Base-by-base conservation (phyloP, 1,140 invertebrate species). In the Elymnias hypermnestra region DNA sequence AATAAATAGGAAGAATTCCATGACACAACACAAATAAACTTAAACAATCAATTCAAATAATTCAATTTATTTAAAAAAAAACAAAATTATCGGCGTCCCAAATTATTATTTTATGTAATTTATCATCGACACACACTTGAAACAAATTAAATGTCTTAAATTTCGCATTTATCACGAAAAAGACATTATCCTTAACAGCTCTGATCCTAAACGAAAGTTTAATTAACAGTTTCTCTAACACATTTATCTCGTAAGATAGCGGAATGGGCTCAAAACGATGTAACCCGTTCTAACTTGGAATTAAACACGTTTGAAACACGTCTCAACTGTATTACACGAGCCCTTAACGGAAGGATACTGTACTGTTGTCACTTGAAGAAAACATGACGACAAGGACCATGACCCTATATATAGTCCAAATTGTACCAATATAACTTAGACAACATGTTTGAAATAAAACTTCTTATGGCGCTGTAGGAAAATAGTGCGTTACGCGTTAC, bases 181-280 rank as follows among this genome's bases (percentile, higher is more conserved):
- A 39, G 37, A 40, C 45, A 48, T 48, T 40, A 48, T 15, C 28
- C 26, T 17, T 40, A 48, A 48, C 45, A 23, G 35, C 28, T 33
- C 8, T 14, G 37, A 48, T 28, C 45, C 38, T 36, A 35, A 48
- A 26, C 37, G 26, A 45, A 56, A 56, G 14, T 56, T 56, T 46
- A 56, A 56, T 56, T 50, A 56, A 45, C 47, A 46, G 38, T 31
- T 44, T 35, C 41, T 41, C 28, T 45, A 48, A 48, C 37, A 50
- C 53, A 49, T 50, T 49, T 50, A 48, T 55, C 47, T 50, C 33
- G 14, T 41, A 47, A 42, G 36, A 46, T 40, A 50, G 44, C 26
- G 21, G 19, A 45, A 45, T 36, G 15, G 45, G 45, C 29, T 41
- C 46, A 12, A 13, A 44, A 44, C 42, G 31, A 44, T 35, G 39